phyloP scores from a whole-genome alignment of 2,113 vertebrate genomes.

The Datnioides undecimradiatus region DNA sequence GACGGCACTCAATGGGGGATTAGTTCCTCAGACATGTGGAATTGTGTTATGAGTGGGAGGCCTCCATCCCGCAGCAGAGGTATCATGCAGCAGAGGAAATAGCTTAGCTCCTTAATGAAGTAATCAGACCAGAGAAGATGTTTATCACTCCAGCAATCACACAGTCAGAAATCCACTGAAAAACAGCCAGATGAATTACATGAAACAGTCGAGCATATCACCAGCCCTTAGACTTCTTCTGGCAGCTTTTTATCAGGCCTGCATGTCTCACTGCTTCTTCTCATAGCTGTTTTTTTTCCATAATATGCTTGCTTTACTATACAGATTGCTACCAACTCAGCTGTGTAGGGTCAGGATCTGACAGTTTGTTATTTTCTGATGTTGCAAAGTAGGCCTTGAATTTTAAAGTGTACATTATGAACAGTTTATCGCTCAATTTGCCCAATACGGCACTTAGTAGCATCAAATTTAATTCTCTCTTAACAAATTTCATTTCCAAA shows the following conservation, averaged over 20 bases:
- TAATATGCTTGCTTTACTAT: not conserved
- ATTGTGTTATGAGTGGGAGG: slow-evolving; percentile 45
- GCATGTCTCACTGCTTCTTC: not conserved
- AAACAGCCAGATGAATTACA: slow-evolving; percentile 35
- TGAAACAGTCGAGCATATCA: slow-evolving; percentile 40
- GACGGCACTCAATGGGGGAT: slow-evolving; percentile 38
- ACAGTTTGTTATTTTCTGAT: not conserved
- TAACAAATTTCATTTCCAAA: slow-evolving; percentile 7
- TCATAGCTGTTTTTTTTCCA: not conserved
- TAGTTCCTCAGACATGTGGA: slow-evolving; percentile 43
- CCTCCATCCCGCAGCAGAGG: slow-evolving; percentile 34
- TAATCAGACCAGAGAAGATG: slow-evolving; percentile 62
- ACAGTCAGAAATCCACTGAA: slow-evolving; percentile 38
- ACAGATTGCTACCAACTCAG: not conserved
- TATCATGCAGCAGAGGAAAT: slow-evolving; percentile 41
- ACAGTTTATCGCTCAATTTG: too few relatives aligned
- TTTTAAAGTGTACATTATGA: not conserved
- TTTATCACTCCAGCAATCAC: slow-evolving; percentile 68
- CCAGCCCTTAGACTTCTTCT: slow-evolving; percentile 19
- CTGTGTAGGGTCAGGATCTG: not conserved
- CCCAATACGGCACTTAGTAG: too few relatives aligned
- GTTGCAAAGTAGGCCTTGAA: not conserved
- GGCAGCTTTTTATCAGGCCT: slow-evolving; percentile 7
- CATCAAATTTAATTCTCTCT: too few relatives aligned
- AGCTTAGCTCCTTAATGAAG: slow-evolving; percentile 60